These are phyloP conservation scores for Lophotis ruficrista DNA, from an alignment of 2,113 vertebrate species.

Conservation along the genomic window DNA sequence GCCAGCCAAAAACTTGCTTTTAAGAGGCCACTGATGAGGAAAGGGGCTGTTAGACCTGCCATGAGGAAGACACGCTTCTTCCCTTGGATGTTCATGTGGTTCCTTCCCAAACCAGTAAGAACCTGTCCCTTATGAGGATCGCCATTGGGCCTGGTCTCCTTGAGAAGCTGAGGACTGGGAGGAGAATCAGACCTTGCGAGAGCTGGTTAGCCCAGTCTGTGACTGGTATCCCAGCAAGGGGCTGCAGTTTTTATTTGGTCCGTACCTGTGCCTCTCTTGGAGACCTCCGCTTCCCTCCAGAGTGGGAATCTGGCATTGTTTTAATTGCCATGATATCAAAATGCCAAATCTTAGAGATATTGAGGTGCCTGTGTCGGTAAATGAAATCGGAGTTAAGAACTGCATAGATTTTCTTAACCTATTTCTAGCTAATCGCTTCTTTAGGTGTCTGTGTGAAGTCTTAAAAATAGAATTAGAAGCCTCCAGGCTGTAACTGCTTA, in stretches of 20 bases:
- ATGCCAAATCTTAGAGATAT: neutral
- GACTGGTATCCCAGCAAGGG: neutral
- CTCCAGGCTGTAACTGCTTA: neutral
- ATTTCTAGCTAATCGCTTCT: neutral
- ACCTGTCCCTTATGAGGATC: neutral
- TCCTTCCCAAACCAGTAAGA: neutral
- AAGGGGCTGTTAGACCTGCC: neutral
- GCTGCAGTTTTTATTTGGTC: neutral
- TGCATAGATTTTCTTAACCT: neutral
- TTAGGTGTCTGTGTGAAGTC: neutral
- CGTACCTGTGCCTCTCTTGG: neutral
- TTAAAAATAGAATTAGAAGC: neutral
- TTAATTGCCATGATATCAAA: neutral
- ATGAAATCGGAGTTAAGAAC: neutral
- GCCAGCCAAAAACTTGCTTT: neutral
- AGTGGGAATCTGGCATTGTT: neutral
- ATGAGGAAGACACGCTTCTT: neutral
- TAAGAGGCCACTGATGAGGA: neutral
- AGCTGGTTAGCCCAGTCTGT: neutral
- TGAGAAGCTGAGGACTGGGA: neutral
- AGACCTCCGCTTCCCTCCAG: neutral
- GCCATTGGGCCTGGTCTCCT: neutral
- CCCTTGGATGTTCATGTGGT: neutral
- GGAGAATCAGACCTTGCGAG: neutral
- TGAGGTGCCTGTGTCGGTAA: neutral